These are phyloP conservation scores for Nothoprocta perdicaria DNA, from an alignment of 2,113 vertebrate genomes.

Conservation along the genomic window DNA sequence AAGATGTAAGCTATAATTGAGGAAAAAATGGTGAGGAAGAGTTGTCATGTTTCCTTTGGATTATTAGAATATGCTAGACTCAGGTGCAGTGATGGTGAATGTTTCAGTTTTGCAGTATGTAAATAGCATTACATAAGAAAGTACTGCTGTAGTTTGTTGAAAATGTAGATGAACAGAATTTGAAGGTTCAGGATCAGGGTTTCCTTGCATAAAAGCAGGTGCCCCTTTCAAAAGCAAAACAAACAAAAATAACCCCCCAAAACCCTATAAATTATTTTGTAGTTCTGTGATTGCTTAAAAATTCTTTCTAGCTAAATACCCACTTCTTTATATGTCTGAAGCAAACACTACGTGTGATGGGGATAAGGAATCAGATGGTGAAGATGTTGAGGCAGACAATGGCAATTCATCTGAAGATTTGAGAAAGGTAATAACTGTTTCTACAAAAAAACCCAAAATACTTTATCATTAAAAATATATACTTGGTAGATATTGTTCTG, in stretches of 20 bases:
- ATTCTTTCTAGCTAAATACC: not conserved
- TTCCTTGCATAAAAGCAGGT: not conserved
- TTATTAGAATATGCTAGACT: not conserved
- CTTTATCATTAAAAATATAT: not conserved
- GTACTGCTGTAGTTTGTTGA: not conserved
- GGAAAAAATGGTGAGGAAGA: not conserved
- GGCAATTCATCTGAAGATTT: slow-evolving; percentile 91
- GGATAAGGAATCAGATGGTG: slow-evolving; percentile 95
- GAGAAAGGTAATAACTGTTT: slow-evolving; percentile 83
- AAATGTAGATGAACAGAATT: not conserved
- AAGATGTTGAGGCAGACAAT: slow-evolving; percentile 85
- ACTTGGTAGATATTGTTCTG: rapidly evolving
- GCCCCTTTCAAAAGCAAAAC: not conserved
- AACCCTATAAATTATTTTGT: not conserved
- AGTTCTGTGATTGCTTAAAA: not conserved
- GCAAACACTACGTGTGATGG: slow-evolving; percentile 93
- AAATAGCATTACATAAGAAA: not conserved
- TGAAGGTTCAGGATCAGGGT: rapidly evolving
- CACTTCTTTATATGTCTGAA: slow-evolving; percentile 64
- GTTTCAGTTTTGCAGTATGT: not conserved
- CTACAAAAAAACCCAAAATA: not conserved
- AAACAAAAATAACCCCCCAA: not conserved
- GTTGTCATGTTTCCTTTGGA: not conserved
- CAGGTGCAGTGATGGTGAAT: not conserved
- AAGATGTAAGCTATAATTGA: not conserved